These are phyloP conservation scores for Drosophila baimaii DNA, from an alignment of 1,140 invertebrate genomes.

Conservation along the genomic window DNA sequence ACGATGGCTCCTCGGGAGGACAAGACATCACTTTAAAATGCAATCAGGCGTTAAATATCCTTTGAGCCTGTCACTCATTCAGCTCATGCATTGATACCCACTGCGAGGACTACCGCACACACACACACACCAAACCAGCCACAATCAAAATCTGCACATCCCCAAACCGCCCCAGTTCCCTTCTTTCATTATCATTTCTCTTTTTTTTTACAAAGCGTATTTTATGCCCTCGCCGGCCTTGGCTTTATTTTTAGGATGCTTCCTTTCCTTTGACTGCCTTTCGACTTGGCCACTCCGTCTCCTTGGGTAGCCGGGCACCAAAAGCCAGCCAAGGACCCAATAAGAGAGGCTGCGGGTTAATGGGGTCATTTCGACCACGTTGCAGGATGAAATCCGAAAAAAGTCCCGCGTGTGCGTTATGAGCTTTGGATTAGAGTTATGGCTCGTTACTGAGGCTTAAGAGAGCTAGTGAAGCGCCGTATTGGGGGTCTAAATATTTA, in stretches of 20 bases:
- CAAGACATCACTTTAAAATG: slow-evolving; percentile 69
- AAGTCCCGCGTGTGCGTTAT: slow-evolving; percentile 43
- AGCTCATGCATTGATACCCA: slow-evolving; percentile 61
- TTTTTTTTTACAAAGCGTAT: slow-evolving; percentile 55
- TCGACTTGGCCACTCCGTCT: slow-evolving; percentile 21
- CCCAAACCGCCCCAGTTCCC: background rate
- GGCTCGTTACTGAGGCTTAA: slow-evolving; percentile 28
- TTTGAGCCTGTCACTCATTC: slow-evolving; percentile 69
- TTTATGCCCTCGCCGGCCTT: slow-evolving; percentile 50
- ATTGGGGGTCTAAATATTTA: slow-evolving; percentile 25
- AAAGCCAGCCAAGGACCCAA: slow-evolving; percentile 14
- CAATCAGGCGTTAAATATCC: slow-evolving; percentile 77
- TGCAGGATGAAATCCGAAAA: slow-evolving; percentile 28
- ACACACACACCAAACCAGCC: slow-evolving; percentile 1
- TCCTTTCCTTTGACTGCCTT: slow-evolving; percentile 42
- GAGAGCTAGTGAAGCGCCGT: slow-evolving; percentile 29
- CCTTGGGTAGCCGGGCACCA: slow-evolving; percentile 4
- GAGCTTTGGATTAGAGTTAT: slow-evolving; percentile 42
- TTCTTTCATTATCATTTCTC: slow-evolving; percentile 55
- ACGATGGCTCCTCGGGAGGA: slow-evolving; percentile 37
- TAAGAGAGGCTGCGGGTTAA: slow-evolving; percentile 42
- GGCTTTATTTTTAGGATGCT: slow-evolving; percentile 58
- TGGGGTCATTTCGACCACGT: slow-evolving; percentile 57
- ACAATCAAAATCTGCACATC: slow-evolving; percentile 22
- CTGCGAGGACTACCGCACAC: slow-evolving; percentile 3